Evolutionary conservation across 2,888 invertebrate genomes (phyloP).

Genomic region (Arge pagana): DNA sequence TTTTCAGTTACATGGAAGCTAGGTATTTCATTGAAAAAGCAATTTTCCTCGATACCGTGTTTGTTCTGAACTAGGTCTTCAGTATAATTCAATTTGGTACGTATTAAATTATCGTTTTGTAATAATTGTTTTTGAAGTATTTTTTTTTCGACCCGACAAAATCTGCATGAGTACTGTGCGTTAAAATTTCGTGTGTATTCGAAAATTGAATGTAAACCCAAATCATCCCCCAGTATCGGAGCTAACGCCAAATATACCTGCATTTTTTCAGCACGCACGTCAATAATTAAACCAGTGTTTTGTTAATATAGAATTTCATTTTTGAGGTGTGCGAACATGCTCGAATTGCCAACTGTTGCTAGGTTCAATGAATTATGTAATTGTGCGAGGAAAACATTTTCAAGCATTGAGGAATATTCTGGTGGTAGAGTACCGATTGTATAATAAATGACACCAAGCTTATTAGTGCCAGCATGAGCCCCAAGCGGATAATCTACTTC

Average conservation of each 20-base stretch:
- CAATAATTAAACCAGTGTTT: constrained; percentile 19
- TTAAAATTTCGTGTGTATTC: constrained; percentile 32
- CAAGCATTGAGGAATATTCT: constrained; percentile 27
- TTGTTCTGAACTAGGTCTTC: too few species aligned
- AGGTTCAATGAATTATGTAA: constrained; percentile 29
- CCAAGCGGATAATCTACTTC: constrained; percentile 35
- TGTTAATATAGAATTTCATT: constrained; percentile 26
- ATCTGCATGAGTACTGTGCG: too few species aligned
- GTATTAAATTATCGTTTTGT: too few species aligned
- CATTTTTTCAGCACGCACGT: constrained; percentile 9
- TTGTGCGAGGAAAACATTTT: constrained; percentile 35
- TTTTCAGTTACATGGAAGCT: too few species aligned
- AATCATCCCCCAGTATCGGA: constrained; percentile 33
- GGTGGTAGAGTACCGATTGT: constrained; percentile 26
- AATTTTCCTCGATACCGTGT: too few species aligned
- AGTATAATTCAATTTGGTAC: too few species aligned
- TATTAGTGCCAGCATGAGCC: constrained; percentile 28
- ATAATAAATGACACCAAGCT: constrained; percentile 32
- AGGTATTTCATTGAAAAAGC: too few species aligned
- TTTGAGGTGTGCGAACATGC: constrained; percentile 15
- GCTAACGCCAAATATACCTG: constrained; percentile 30
- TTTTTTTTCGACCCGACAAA: too few species aligned
- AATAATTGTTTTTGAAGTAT: too few species aligned
- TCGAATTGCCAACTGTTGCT: constrained; percentile 14
- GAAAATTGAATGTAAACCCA: constrained; percentile 30